Conservation (phyloP, 2,797 vertebrate species). For the Borostomias antarcticus region DNA sequence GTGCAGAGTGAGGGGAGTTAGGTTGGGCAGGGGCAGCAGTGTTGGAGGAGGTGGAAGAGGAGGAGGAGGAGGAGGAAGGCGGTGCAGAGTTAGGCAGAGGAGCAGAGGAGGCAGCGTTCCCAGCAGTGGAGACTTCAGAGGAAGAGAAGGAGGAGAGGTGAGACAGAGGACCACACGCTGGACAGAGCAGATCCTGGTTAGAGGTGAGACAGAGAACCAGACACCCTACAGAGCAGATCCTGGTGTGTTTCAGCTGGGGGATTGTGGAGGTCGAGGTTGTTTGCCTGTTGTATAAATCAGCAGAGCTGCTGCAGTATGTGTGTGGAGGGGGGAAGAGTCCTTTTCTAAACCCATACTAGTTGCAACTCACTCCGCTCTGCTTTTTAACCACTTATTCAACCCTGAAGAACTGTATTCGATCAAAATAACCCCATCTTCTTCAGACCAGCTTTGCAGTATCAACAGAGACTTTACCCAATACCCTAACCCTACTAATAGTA, state of each 20-base stretch:
- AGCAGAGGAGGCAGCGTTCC: slow-evolving; percentile 62
- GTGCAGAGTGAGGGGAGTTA: slow-evolving; percentile 64
- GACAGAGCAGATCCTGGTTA: not conserved
- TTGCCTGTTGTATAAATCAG: not conserved
- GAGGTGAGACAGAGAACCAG: not conserved
- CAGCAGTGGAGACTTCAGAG: slow-evolving; percentile 58
- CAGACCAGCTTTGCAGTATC: not conserved
- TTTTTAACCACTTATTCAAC: not conserved
- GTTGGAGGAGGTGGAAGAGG: slow-evolving; percentile 68
- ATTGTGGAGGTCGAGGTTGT: not conserved
- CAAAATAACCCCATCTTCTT: not conserved
- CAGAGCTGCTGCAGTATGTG: not conserved
- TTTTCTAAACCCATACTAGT: not conserved
- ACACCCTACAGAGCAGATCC: slow-evolving; percentile 1
- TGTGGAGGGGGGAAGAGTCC: not conserved
- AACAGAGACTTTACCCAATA: too few relatives aligned
- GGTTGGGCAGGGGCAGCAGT: slow-evolving; percentile 58
- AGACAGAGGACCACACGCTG: slow-evolving; percentile 4
- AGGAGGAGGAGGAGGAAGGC: slow-evolving; percentile 54
- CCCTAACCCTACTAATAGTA: too few relatives aligned
- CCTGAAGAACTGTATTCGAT: not conserved
- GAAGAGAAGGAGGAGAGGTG: not conserved
- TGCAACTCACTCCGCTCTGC: not conserved
- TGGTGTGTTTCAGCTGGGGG: not conserved
- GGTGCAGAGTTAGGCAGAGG: slow-evolving; percentile 74